These are phyloP conservation scores for Allacma fusca DNA, from an alignment of 2,888 invertebrate genomes.

Conservation along the genomic window DNA sequence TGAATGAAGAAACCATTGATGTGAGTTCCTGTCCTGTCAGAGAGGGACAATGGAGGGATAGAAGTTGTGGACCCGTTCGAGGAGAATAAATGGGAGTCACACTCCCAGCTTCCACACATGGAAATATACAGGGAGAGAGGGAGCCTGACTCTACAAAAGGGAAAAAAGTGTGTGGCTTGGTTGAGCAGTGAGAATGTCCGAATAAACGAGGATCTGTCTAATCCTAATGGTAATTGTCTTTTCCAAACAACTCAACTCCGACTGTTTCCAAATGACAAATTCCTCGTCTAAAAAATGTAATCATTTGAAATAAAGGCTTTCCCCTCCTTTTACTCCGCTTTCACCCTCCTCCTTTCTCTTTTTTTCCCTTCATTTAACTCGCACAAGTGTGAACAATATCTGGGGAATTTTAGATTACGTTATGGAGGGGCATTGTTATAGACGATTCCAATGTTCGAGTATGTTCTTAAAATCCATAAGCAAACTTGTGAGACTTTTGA, in stretches of 20 bases:
- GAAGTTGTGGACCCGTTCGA: background rate
- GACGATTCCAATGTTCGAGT: background rate
- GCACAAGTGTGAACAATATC: slow-evolving; percentile 12
- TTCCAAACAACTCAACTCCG: slow-evolving; percentile 38
- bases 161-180: background rate
- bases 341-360: background rate
- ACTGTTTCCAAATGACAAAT: slow-evolving; percentile 39
- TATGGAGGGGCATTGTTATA: background rate
- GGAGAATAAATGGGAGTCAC: too few relatives aligned
- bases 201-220: slow-evolving; percentile 34
- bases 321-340: background rate
- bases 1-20: too few relatives aligned
- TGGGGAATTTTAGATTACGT: background rate
- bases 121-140: background rate
- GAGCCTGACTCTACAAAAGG: too few relatives aligned
- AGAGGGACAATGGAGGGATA: background rate
- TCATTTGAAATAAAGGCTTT: slow-evolving; percentile 19
- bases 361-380: slow-evolving; percentile 4
- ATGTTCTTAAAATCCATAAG: background rate
- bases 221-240: slow-evolving; percentile 36
- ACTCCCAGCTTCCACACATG: too few relatives aligned
- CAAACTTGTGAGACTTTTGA: background rate
- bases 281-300: slow-evolving; percentile 29
- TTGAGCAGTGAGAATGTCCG: background rate
- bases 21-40: too few relatives aligned